Percentiles rank a stretch among this genome's conserved stretches.
These are phyloP conservation scores for Philantomba maxwellii DNA, from an alignment of 2,113 vertebrate genomes.

Conservation along the genomic window DNA sequence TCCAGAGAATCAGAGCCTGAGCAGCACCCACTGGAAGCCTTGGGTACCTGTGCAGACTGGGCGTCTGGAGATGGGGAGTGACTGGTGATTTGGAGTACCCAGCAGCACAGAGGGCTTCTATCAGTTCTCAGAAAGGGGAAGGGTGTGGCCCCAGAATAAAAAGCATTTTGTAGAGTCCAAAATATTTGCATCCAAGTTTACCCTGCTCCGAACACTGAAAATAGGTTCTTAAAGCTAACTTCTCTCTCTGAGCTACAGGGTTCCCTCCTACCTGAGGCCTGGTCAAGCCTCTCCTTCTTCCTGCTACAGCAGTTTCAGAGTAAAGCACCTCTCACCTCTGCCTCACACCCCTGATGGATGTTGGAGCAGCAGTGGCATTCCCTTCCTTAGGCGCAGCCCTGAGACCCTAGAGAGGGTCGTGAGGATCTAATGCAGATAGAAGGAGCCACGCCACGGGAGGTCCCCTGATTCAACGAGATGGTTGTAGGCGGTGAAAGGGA, in stretches of 20 bases:
- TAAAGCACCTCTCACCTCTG: background rate
- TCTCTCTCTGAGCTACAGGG: background rate
- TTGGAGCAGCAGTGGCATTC: background rate
- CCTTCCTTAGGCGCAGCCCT: background rate
- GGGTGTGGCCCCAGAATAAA: background rate
- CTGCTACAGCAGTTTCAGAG: background rate
- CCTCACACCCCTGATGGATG: accelerated
- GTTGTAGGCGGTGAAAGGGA: background rate
- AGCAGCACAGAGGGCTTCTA: background rate
- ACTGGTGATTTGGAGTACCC: background rate
- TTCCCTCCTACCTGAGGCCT: background rate
- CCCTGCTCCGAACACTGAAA: background rate
- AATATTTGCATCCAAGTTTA: background rate
- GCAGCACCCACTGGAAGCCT: background rate
- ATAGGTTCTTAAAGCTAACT: background rate
- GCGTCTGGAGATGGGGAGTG: background rate
- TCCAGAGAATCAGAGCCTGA: background rate
- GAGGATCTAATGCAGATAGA: background rate
- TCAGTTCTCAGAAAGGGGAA: background rate
- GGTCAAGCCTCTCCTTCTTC: background rate
- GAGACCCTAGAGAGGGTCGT: background rate
- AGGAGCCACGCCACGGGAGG: background rate
- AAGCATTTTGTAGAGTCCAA: background rate
- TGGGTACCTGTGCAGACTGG: background rate
- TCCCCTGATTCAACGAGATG: background rate